Evolutionary conservation across 92 coral and sea anemone genomes (phyloP).

Genomic region (Porites rus): DNA sequence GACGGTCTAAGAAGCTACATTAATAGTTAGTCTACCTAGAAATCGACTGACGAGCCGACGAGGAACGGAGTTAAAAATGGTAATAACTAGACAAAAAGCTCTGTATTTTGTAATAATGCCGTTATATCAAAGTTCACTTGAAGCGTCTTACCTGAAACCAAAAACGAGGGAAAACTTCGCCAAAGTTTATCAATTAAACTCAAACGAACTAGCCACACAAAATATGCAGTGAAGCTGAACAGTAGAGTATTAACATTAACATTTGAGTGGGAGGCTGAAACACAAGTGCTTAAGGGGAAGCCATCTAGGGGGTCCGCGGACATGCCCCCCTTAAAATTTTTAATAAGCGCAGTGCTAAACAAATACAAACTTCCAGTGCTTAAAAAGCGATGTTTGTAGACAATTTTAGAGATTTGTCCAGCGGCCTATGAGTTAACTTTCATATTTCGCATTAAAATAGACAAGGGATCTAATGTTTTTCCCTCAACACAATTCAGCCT

Average conservation of each 20-base stretch:
- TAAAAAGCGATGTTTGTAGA: not conserved
- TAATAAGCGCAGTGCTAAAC: not conserved
- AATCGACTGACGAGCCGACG: no score
- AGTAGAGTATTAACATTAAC: not conserved
- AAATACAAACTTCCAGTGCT: not conserved
- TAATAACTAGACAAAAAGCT: not conserved
- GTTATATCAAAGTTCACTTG: not conserved
- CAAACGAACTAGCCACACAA: not conserved
- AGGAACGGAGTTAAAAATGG: no score
- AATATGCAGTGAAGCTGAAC: not conserved
- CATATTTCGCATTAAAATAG: not conserved
- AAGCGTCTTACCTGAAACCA: not conserved
- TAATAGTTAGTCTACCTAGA: no score
- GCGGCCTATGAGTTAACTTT: no score
- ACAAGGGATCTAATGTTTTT: not conserved
- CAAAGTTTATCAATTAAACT: not conserved
- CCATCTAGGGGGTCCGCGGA: not conserved
- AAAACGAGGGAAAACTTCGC: not conserved
- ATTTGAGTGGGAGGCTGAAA: not conserved
- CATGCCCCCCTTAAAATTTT: not conserved
- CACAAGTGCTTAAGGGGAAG: not conserved
- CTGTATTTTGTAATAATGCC: not conserved
- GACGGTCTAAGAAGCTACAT: no score
- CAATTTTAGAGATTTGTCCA: not conserved
- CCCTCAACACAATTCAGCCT: not conserved